A percentile compares a stretch with the other conserved stretches of the same genome.
Conservation (phyloP, 2,797 vertebrate genomes). For the Champsocephalus esox region DNA sequence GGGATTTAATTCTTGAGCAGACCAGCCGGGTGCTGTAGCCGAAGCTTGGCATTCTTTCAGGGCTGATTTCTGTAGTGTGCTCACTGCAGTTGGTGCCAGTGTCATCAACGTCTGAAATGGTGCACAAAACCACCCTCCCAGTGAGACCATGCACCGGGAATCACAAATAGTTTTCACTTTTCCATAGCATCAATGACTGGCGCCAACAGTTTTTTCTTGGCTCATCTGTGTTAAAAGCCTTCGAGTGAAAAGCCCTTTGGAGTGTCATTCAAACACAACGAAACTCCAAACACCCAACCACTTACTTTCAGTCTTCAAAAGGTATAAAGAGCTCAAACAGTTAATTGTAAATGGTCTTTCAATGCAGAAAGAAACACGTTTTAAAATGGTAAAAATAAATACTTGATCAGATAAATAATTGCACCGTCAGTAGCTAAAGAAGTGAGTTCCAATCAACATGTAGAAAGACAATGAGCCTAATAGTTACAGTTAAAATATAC, state of each 20-base stretch:
- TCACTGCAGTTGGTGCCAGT: conserved; percentile 44
- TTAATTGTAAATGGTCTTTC: conserved; percentile 16
- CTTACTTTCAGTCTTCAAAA: conserved; percentile 29
- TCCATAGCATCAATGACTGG: conserved; percentile 42
- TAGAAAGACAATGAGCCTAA: not conserved
- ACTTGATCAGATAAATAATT: not conserved
- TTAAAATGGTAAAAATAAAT: conserved; percentile 1
- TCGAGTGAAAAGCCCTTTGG: conserved; percentile 40
- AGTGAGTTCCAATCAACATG: not conserved
- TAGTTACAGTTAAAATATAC: conserved; percentile 8
- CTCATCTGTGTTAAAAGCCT: conserved; percentile 17
- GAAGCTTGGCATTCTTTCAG: conserved; percentile 33
- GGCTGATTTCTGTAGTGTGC: conserved; percentile 41
- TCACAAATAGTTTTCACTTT: conserved; percentile 53
- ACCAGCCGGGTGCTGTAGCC: conserved; percentile 17
- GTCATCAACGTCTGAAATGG: conserved; percentile 43
- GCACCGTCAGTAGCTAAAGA: not conserved
- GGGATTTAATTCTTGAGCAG: conserved; percentile 48
- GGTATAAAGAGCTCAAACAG: conserved; percentile 6
- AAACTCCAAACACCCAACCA: conserved; percentile 45
- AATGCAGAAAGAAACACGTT: not conserved
- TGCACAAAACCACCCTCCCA: conserved; percentile 46
- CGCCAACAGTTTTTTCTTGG: conserved; percentile 54
- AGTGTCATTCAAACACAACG: conserved; percentile 48
- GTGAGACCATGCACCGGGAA: conserved; percentile 36